Conservation (phyloP, 2,113 vertebrate genomes). For the Puffinus mauretanicus region DNA sequence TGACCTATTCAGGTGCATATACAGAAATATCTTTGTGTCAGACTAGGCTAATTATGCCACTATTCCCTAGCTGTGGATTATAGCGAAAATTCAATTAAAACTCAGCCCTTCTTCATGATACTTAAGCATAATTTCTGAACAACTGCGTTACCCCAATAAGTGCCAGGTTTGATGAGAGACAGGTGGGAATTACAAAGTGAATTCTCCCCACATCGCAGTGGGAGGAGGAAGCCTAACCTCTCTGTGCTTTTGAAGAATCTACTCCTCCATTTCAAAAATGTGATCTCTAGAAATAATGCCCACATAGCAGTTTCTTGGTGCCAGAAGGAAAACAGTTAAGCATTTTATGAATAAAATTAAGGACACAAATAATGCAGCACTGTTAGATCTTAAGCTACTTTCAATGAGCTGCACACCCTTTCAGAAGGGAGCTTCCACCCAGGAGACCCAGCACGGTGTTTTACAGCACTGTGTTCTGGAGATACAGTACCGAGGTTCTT, state of each 20-base stretch:
- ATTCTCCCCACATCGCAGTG: accelerated
- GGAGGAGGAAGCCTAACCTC: not conserved
- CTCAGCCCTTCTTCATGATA: not conserved
- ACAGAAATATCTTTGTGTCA: not conserved
- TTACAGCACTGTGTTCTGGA: not conserved
- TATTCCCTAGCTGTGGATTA: not conserved
- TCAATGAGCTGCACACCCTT: not conserved
- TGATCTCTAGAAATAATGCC: not conserved
- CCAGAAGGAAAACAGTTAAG: not conserved
- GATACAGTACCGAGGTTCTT: not conserved
- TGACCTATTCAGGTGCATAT: not conserved
- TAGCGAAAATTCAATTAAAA: not conserved
- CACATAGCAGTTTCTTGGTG: not conserved
- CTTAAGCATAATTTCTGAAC: not conserved
- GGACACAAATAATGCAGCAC: not conserved
- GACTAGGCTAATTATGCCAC: slow-evolving; percentile 3
- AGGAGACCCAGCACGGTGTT: not conserved
- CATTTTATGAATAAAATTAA: not conserved
- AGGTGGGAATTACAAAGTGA: not conserved
- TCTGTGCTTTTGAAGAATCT: not conserved
- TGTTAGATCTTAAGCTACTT: not conserved
- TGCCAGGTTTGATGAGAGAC: not conserved
- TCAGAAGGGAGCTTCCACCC: not conserved
- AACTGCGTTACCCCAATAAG: not conserved
- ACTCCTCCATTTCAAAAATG: not conserved